A percentile compares a stretch with the other conserved stretches of the same genome.
Conservation (phyloP, 2,888 invertebrate genomes). For the Leptinotarsa juncta region DNA sequence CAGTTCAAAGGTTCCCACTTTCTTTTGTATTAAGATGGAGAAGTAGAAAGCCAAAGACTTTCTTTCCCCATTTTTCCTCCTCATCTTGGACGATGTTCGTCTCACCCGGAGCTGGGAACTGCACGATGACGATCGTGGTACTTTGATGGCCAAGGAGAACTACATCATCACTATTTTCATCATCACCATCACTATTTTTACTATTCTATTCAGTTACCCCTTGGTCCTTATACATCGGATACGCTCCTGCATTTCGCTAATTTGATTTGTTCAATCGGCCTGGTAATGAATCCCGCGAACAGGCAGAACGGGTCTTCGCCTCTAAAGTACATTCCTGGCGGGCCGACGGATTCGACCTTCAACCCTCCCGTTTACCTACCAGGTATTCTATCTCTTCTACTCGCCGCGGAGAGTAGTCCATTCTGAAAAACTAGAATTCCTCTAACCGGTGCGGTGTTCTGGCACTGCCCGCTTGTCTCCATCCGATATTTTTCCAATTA, state of each 20-base stretch:
- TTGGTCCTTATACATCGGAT: neutral
- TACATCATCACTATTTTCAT: too few relatives aligned
- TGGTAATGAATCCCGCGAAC: constrained; percentile 61
- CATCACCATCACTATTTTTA: too few relatives aligned
- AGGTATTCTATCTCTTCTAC: constrained; percentile 51
- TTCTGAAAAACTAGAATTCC: constrained; percentile 55
- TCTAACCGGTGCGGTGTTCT: constrained; percentile 25
- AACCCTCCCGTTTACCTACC: constrained; percentile 56
- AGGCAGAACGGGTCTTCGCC: constrained; percentile 58
- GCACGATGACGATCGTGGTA: too few relatives aligned
- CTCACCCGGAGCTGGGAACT: too few relatives aligned
- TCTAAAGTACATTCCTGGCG: constrained; percentile 58
- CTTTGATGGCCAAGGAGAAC: too few relatives aligned
- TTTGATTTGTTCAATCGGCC: constrained; percentile 61
- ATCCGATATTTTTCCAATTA: constrained; percentile 9
- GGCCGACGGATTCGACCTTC: constrained; percentile 61
- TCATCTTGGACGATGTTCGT: too few relatives aligned
- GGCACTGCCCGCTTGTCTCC: neutral
- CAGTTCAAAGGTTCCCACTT: too few relatives aligned
- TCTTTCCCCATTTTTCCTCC: too few relatives aligned
- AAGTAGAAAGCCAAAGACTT: too few relatives aligned
- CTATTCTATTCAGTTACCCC: too few relatives aligned
- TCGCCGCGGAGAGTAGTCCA: constrained; percentile 19
- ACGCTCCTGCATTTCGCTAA: constrained; percentile 54
- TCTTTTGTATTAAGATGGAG: too few relatives aligned